A percentile compares a stretch with the other conserved stretches of the same genome.
These are phyloP conservation scores for Palythoa grandiflora DNA, from an alignment of 92 coral and sea anemone genomes.

Conservation along the genomic window DNA sequence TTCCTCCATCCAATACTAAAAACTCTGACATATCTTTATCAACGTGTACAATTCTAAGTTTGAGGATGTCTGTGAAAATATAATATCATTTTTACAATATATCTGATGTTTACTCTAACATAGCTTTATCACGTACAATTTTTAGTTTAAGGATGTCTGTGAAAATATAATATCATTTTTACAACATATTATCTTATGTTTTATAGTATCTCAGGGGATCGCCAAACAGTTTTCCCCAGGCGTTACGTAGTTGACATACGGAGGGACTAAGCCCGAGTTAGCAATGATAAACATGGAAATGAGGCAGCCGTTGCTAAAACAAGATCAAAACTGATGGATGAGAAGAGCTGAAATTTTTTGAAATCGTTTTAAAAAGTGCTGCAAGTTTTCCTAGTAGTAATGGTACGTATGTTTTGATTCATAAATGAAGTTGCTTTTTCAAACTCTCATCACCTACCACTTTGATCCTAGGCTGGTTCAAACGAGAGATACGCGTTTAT, in stretches of 20 bases:
- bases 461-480: slow-evolving; percentile 69
- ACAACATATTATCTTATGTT: background rate
- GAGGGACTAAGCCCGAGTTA: slow-evolving; percentile 51
- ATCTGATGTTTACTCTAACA: too few species aligned
- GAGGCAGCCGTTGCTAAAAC: slow-evolving; percentile 92
- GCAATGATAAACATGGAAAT: slow-evolving; percentile 49
- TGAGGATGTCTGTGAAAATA: background rate
- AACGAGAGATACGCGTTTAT: slow-evolving; percentile 92
- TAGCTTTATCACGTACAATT: background rate
- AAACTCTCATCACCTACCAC: background rate
- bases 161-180: background rate
- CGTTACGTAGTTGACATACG: background rate
- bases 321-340: slow-evolving; percentile 53
- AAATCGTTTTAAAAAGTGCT: background rate
- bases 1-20: slow-evolving; percentile 88
- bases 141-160: background rate
- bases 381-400: slow-evolving; percentile 5
- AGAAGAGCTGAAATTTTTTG: background rate
- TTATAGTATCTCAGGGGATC: too few species aligned
- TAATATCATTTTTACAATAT: background rate
- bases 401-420: slow-evolving; percentile 63
- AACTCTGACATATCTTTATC: slow-evolving; percentile 33
- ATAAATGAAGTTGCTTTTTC: background rate
- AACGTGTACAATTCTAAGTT: background rate
- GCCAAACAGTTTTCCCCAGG: slow-evolving; percentile 6